Evolutionary conservation across 2,888 invertebrate genomes (phyloP).

Genomic region (Druceiella hillmani): DNA sequence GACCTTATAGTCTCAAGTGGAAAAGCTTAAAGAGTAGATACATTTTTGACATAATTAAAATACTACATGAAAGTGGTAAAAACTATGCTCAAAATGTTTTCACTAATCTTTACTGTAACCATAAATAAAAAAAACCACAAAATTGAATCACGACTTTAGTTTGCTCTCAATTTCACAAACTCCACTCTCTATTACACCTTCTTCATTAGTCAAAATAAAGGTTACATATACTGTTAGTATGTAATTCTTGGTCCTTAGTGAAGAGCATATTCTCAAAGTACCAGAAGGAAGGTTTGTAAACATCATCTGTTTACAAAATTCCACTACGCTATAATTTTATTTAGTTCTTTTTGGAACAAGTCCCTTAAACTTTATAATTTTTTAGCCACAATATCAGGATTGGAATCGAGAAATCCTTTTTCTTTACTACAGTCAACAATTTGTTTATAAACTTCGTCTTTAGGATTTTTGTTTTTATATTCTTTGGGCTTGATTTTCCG

Average conservation of each 20-base stretch:
- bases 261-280: not conserved
- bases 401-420: not conserved
- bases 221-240: not conserved
- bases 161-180: constrained; percentile 1
- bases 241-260: no score
- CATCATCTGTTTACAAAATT: not conserved
- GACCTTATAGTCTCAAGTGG: not conserved
- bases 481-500: no score
- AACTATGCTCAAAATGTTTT: no score
- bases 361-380: not conserved
- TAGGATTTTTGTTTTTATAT: no score
- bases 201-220: not conserved
- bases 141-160: not conserved
- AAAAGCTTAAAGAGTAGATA: no score
- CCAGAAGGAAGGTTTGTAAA: constrained; percentile 1
- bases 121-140: not conserved
- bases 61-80: no score
- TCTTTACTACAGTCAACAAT: not conserved
- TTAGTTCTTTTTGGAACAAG: constrained; percentile 1
- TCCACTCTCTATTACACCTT: no score
- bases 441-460: not conserved
- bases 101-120: not conserved
- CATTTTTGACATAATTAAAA: no score
- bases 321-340: not conserved
- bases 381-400: not conserved